A percentile compares a stretch with the other conserved stretches of the same genome.
These are phyloP conservation scores for Montipora capitata DNA, from an alignment of 92 coral and sea anemone species.

Conservation along the genomic window DNA sequence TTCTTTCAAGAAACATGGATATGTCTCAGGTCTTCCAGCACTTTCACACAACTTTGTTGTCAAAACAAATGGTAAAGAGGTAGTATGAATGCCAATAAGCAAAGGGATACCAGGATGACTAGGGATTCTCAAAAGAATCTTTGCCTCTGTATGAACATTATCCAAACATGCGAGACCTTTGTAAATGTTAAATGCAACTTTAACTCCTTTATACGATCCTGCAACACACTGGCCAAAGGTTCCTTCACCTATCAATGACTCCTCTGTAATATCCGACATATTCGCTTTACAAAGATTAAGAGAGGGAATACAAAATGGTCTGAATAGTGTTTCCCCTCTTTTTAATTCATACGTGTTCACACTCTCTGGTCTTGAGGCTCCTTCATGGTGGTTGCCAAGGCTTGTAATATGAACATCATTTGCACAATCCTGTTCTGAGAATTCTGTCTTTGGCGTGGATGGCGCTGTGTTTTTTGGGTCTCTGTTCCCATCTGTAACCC, in stretches of 20 bases:
- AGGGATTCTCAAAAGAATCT: slow-evolving; percentile 44
- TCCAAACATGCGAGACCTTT: slow-evolving; percentile 10
- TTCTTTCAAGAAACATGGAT: slow-evolving; percentile 25
- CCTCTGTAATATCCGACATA: slow-evolving; percentile 31
- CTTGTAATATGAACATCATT: background rate
- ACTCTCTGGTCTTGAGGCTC: background rate
- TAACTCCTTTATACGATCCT: slow-evolving; percentile 52
- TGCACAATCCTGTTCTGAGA: background rate
- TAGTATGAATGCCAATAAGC: slow-evolving; percentile 69
- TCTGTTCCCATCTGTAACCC: slow-evolving; percentile 23
- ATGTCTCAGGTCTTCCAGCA: slow-evolving; percentile 64
- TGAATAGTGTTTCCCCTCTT: background rate
- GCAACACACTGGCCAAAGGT: slow-evolving; percentile 74
- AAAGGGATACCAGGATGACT: slow-evolving; percentile 64
- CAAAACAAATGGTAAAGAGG: slow-evolving; percentile 35
- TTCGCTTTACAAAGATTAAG: slow-evolving; percentile 57
- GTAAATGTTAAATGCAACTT: slow-evolving; percentile 63
- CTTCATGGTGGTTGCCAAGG: background rate
- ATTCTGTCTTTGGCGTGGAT: background rate
- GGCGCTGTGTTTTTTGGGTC: background rate
- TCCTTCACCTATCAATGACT: slow-evolving; percentile 68
- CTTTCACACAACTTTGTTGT: slow-evolving; percentile 53
- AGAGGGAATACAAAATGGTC: background rate
- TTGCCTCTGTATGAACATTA: slow-evolving; percentile 65
- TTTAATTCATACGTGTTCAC: background rate